Evolutionary conservation across 2,888 invertebrate species (phyloP).

Genomic region (Tridacna gigas): DNA sequence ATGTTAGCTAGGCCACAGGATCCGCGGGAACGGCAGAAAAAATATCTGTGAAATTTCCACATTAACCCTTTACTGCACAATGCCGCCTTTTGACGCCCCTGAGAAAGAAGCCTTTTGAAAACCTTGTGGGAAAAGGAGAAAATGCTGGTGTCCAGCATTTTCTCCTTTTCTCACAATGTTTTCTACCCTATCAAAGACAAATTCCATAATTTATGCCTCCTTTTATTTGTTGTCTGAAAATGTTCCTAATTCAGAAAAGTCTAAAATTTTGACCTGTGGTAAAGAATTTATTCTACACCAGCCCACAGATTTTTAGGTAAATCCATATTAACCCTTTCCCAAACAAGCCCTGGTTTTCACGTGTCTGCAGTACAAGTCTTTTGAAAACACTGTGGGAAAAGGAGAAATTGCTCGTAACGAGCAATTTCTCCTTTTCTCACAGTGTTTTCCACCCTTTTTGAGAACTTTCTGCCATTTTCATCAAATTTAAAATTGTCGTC

Average conservation of each 20-base stretch:
- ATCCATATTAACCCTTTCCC: too few species aligned
- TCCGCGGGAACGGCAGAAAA: slow-evolving; percentile 32
- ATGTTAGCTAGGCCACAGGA: slow-evolving; percentile 68
- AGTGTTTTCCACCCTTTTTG: not conserved
- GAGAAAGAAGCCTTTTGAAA: not conserved
- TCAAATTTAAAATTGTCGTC: too few species aligned
- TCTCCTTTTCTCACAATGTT: not conserved
- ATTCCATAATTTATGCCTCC: too few species aligned
- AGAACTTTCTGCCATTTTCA: too few species aligned
- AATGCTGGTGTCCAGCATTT: not conserved
- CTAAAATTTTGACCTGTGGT: too few species aligned
- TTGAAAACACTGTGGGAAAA: not conserved
- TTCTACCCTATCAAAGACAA: not conserved
- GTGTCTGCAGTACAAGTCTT: not conserved
- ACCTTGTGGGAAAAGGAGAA: not conserved
- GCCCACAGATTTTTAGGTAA: too few species aligned
- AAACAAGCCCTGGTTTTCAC: not conserved
- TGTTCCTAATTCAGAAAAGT: too few species aligned
- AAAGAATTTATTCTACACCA: too few species aligned
- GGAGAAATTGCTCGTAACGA: not conserved
- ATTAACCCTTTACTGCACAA: not conserved
- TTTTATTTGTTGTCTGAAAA: too few species aligned
- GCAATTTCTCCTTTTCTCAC: not conserved
- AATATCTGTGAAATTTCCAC: slow-evolving; percentile 12
- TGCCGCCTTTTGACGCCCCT: not conserved